Conservation (phyloP, 1,140 invertebrate genomes). For the Macrocentrus cingulum region DNA sequence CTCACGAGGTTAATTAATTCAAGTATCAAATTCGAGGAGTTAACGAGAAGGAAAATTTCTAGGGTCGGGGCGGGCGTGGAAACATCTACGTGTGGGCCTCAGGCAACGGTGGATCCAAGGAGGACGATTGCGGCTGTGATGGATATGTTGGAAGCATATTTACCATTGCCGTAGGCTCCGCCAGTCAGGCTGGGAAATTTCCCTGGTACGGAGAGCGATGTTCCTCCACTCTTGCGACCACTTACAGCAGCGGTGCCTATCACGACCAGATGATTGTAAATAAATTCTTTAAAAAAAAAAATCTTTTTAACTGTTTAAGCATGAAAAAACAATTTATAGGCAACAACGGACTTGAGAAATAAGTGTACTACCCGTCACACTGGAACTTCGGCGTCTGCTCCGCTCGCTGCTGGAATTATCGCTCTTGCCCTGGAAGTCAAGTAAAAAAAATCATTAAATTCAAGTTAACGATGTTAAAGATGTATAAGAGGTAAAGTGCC, state of each 20-base stretch:
- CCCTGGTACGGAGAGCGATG: slow-evolving; percentile 99
- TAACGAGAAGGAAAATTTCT: slow-evolving; percentile 9
- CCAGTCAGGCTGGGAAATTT: slow-evolving; percentile 92
- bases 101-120: slow-evolving; percentile 92
- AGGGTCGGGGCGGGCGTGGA: slow-evolving; percentile 93
- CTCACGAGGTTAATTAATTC: slow-evolving; percentile 75
- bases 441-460: slow-evolving; percentile 58
- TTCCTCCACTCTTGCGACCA: slow-evolving; percentile 92
- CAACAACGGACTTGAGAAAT: slow-evolving; percentile 77
- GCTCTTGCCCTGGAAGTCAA: slow-evolving; percentile 94
- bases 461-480: too few species aligned
- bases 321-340: slow-evolving; percentile 52
- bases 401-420: slow-evolving; percentile 92
- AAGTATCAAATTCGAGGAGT: too few species aligned
- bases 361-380: slow-evolving; percentile 85
- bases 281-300: slow-evolving; percentile 31
- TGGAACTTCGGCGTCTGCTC: slow-evolving; percentile 93
- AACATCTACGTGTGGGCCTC: slow-evolving; percentile 99
- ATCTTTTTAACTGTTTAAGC: slow-evolving; percentile 4
- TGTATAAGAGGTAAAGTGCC: too few species aligned
- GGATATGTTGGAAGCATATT: slow-evolving; percentile 99
- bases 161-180: slow-evolving; percentile 95
- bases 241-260: slow-evolving; percentile 88
- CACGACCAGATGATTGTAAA: slow-evolving; percentile 87
- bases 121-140: slow-evolving; percentile 97